A percentile compares a stretch with the other conserved stretches of the same genome.
These are phyloP conservation scores for Drosophila saltans DNA, from an alignment of 1,140 invertebrate species.

Conservation along the genomic window DNA sequence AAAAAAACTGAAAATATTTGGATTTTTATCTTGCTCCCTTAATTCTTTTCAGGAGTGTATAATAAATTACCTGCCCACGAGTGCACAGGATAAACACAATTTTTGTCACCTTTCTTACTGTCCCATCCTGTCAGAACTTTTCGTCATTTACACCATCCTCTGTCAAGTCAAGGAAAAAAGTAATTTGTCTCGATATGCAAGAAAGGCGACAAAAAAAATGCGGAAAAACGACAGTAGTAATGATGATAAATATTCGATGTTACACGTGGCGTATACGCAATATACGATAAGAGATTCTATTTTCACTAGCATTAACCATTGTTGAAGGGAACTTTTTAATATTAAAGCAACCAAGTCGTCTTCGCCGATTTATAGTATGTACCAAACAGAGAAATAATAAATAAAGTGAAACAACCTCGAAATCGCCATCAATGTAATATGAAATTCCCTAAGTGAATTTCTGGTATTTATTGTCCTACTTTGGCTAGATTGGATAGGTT, in stretches of 20 bases:
- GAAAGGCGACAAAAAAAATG: not conserved
- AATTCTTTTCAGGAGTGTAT: not conserved
- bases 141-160: not conserved
- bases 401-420: too few species aligned
- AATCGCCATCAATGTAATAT: too few species aligned
- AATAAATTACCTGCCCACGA: conserved; percentile 59
- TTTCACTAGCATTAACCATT: not conserved
- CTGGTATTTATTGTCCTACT: too few species aligned
- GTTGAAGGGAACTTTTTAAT: not conserved
- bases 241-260: conserved; percentile 17
- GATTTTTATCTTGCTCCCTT: too few species aligned
- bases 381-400: too few species aligned
- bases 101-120: not conserved
- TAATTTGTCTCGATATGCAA: conserved; percentile 11
- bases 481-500: too few species aligned
- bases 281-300: not conserved
- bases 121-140: not conserved
- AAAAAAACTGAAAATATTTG: too few species aligned
- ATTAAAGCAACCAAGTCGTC: not conserved
- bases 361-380: too few species aligned
- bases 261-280: not conserved
- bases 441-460: too few species aligned
- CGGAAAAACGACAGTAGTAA: not conserved
- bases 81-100: conserved; percentile 36
- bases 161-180: conserved; percentile 2